phyloP scores from a whole-genome alignment of 1,140 invertebrate genomes.

The Akabosia matsudoensis region DNA sequence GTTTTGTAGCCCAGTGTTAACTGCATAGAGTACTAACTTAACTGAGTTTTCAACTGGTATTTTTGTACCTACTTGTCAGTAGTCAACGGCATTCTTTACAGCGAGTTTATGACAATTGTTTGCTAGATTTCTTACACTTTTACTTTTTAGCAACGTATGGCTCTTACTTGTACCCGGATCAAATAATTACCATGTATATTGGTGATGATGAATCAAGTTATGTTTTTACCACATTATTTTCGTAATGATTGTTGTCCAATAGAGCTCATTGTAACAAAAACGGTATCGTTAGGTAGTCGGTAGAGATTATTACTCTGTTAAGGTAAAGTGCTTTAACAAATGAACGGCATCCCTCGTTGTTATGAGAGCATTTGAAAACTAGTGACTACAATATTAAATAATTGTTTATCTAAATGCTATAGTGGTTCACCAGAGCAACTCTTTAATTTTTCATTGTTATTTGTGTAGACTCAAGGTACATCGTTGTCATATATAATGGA shows the following conservation, averaged over 20 bases:
- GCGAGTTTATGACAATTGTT: neutral
- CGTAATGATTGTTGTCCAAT: too few species aligned
- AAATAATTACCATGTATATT: too few species aligned
- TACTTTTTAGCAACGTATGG: neutral
- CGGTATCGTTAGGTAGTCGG: too few species aligned
- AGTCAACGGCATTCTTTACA: neutral
- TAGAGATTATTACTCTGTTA: too few species aligned
- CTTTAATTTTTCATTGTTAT: slow-evolving; percentile 22
- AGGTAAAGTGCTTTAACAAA: neutral
- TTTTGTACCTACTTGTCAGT: slow-evolving; percentile 21
- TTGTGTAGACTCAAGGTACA: slow-evolving; percentile 6
- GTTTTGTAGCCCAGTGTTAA: neutral
- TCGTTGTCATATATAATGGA: neutral
- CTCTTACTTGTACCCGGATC: too few species aligned
- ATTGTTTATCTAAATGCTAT: neutral
- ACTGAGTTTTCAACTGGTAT: slow-evolving; percentile 14
- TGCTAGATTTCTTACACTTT: neutral
- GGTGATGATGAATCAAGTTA: too few species aligned
- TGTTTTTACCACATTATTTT: too few species aligned
- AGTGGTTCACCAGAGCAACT: slow-evolving; percentile 11
- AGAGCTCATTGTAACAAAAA: too few species aligned
- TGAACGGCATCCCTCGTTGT: neutral
- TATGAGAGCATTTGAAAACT: neutral
- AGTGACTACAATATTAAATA: slow-evolving; percentile 4
- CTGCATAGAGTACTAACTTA: slow-evolving; percentile 16